phyloP scores from a whole-genome alignment of 2,888 invertebrate genomes.

The Petrophora chlorosata region DNA sequence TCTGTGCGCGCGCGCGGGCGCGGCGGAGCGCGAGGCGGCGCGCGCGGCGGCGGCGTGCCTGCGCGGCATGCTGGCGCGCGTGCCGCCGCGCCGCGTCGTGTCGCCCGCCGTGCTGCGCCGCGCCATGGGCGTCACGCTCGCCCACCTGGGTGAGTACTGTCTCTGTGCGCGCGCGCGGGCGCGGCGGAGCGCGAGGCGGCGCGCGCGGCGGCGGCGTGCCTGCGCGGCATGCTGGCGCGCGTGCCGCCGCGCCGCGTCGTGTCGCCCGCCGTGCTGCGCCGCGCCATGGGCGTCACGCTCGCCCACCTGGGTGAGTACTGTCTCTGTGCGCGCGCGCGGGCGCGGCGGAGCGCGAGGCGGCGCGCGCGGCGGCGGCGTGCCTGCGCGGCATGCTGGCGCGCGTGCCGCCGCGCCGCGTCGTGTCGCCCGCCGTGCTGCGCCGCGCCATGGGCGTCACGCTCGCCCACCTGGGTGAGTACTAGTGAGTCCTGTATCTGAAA shows the following conservation, averaged over 20 bases:
- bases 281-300: conserved; percentile 90
- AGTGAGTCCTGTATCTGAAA: too few species aligned
- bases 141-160: neutral
- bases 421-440: conserved; percentile 86
- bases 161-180: conserved; percentile 87
- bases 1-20: conserved; percentile 86
- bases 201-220: conserved; percentile 86
- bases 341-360: conserved; percentile 84
- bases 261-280: conserved; percentile 86
- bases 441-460: conserved; percentile 90
- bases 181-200: conserved; percentile 85
- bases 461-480: conserved; percentile 34
- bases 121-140: conserved; percentile 90
- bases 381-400: conserved; percentile 90
- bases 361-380: conserved; percentile 87
- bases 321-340: conserved; percentile 88
- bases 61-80: conserved; percentile 89
- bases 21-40: conserved; percentile 85
- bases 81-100: conserved; percentile 88
- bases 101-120: conserved; percentile 86
- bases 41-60: conserved; percentile 88
- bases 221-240: conserved; percentile 90
- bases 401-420: conserved; percentile 88
- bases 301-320: conserved; percentile 32
- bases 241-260: conserved; percentile 89